Evolutionary conservation across 1,140 invertebrate species (phyloP).

Genomic region (Aphidius ervi): DNA sequence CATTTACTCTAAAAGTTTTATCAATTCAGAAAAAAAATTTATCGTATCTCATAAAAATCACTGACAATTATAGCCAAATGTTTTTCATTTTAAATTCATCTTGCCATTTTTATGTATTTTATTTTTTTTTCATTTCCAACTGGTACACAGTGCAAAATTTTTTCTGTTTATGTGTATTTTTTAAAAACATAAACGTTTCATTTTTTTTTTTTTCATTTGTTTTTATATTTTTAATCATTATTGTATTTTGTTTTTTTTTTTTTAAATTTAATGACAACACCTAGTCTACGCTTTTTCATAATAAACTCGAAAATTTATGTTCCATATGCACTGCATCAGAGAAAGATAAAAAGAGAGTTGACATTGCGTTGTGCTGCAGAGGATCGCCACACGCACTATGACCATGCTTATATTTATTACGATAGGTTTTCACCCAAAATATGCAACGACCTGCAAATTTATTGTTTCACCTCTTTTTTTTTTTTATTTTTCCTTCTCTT

Average conservation of each 20-base stretch:
- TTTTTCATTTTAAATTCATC: too few relatives aligned
- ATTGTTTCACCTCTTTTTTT: conserved; percentile 29
- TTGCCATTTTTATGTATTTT: too few relatives aligned
- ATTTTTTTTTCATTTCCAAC: too few relatives aligned
- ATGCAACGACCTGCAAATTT: conserved; percentile 39
- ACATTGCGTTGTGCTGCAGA: neutral
- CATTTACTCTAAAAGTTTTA: too few relatives aligned
- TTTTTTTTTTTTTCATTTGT: neutral
- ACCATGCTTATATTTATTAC: conserved; percentile 47
- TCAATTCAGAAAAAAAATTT: too few relatives aligned
- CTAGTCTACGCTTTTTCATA: conserved; percentile 2
- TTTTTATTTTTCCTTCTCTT: too few relatives aligned
- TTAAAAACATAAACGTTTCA: neutral
- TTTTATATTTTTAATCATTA: neutral
- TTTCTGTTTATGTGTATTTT: too few relatives aligned
- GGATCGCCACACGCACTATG: conserved; percentile 14
- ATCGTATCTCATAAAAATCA: too few relatives aligned
- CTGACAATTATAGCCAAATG: too few relatives aligned
- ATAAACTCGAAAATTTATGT: conserved; percentile 31
- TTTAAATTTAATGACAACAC: neutral
- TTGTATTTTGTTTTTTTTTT: neutral
- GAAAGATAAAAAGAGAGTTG: conserved; percentile 8
- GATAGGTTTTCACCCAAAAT: conserved; percentile 48
- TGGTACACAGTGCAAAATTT: too few relatives aligned
- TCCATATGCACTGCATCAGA: conserved; percentile 51